These are phyloP conservation scores for Nibea coibor DNA, from an alignment of 2,113 vertebrate species.

Conservation along the genomic window DNA sequence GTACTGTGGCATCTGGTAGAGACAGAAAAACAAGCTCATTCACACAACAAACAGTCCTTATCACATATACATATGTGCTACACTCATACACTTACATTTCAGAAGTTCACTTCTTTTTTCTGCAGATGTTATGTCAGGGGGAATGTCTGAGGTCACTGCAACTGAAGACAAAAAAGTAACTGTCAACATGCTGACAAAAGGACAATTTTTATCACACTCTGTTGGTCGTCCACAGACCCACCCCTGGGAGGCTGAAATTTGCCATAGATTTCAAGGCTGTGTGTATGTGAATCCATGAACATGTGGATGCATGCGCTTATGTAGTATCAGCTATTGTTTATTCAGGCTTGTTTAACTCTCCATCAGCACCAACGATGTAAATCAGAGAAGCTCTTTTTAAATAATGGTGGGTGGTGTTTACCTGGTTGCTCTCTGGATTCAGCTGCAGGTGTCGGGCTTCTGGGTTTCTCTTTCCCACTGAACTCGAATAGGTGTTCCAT, in stretches of 20 bases:
- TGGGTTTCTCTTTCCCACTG: background rate
- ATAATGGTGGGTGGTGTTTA: background rate
- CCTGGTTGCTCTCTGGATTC: constrained; percentile 36
- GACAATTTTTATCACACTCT: too few relatives aligned
- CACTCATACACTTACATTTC: constrained; percentile 85
- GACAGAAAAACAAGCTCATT: background rate
- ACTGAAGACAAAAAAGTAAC: background rate
- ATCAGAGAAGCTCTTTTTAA: too few relatives aligned
- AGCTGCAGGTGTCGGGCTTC: background rate
- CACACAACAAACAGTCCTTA: background rate
- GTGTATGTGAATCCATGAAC: too few relatives aligned
- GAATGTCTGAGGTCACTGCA: constrained; percentile 25
- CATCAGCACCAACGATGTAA: background rate
- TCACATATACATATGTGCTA: rapidly evolving
- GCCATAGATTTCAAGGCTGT: too few relatives aligned
- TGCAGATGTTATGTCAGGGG: constrained; percentile 29
- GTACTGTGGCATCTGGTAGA: constrained; percentile 78
- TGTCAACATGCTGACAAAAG: background rate
- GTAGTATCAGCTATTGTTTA: too few relatives aligned
- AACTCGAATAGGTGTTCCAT: constrained; percentile 38
- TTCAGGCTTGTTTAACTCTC: too few relatives aligned
- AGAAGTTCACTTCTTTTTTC: constrained; percentile 85
- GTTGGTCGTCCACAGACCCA: too few relatives aligned
- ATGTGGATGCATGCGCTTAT: too few relatives aligned
- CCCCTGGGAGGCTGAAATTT: too few relatives aligned